Percentiles rank a stretch among this genome's conserved stretches.
phyloP scores from a whole-genome alignment of 2,888 invertebrate genomes.

The Caenorhabditis becei region DNA sequence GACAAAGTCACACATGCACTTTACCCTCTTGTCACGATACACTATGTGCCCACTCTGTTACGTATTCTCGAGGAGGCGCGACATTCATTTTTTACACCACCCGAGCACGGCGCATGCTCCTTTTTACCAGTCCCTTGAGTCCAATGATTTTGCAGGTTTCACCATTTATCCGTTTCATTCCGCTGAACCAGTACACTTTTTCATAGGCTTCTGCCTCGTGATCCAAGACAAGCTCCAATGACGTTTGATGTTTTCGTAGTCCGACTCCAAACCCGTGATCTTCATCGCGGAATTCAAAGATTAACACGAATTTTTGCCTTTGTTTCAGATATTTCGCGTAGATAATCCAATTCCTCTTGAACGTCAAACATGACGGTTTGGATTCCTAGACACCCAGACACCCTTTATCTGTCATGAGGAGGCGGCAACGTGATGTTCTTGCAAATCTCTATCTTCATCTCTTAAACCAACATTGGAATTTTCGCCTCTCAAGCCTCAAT shows the following conservation, averaged over 20 bases:
- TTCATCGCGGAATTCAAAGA: too few relatives aligned
- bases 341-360: too few relatives aligned
- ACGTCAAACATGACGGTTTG: too few relatives aligned
- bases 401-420: neutral
- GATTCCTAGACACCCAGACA: neutral
- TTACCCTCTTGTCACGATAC: constrained; percentile 2
- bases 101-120: neutral
- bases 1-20: neutral
- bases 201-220: too few relatives aligned
- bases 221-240: too few relatives aligned
- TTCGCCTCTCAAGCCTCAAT: neutral
- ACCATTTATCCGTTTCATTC: too few relatives aligned
- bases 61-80: constrained; percentile 1
- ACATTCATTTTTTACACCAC: constrained; percentile 11
- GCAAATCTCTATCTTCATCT: constrained; percentile 30
- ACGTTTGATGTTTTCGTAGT: too few relatives aligned
- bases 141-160: constrained; percentile 1
- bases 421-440: constrained; percentile 11
- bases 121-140: neutral
- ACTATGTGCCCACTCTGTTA: constrained; percentile 11
- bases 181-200: too few relatives aligned
- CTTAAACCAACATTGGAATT: constrained; percentile 43
- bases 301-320: too few relatives aligned
- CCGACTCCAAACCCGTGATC: too few relatives aligned
- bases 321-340: too few relatives aligned